phyloP scores from a whole-genome alignment of 2,888 invertebrate species.

The Lacanobia oleracea region DNA sequence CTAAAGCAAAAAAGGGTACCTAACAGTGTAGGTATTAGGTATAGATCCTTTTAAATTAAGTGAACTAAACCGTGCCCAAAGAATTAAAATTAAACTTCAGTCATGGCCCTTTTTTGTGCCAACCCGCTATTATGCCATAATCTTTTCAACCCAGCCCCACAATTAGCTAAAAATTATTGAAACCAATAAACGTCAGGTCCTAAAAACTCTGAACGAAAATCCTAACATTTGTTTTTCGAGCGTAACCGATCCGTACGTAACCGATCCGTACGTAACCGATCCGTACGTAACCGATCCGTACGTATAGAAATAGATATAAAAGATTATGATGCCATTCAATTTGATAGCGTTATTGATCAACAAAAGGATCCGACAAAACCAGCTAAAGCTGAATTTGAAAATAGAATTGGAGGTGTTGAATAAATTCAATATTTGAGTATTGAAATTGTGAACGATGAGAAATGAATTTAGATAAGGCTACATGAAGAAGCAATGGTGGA shows the following conservation, averaged over 20 bases:
- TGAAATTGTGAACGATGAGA: slow-evolving; percentile 6
- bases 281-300: slow-evolving; percentile 52
- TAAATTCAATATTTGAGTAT: slow-evolving; percentile 32
- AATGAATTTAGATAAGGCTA: slow-evolving; percentile 10
- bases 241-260: slow-evolving; percentile 56
- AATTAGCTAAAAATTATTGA: slow-evolving; percentile 62
- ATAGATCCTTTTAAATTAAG: slow-evolving; percentile 48
- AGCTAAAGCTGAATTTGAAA: slow-evolving; percentile 12
- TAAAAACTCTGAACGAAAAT: slow-evolving; percentile 63
- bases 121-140: slow-evolving; percentile 59
- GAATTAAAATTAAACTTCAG: slow-evolving; percentile 59
- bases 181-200: slow-evolving; percentile 55
- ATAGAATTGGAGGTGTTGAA: slow-evolving; percentile 20
- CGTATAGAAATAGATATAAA: slow-evolving; percentile 27
- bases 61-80: slow-evolving; percentile 49
- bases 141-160: slow-evolving; percentile 55
- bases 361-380: slow-evolving; percentile 64
- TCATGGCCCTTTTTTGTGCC: slow-evolving; percentile 60
- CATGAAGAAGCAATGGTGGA: neutral
- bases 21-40: slow-evolving; percentile 20
- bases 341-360: slow-evolving; percentile 65
- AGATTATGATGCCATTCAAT: slow-evolving; percentile 55
- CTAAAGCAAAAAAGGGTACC: slow-evolving; percentile 8
- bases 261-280: slow-evolving; percentile 58
- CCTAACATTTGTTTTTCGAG: slow-evolving; percentile 57